phyloP scores from a whole-genome alignment of 2,797 vertebrate species.

The Decapterus maruadsi region DNA sequence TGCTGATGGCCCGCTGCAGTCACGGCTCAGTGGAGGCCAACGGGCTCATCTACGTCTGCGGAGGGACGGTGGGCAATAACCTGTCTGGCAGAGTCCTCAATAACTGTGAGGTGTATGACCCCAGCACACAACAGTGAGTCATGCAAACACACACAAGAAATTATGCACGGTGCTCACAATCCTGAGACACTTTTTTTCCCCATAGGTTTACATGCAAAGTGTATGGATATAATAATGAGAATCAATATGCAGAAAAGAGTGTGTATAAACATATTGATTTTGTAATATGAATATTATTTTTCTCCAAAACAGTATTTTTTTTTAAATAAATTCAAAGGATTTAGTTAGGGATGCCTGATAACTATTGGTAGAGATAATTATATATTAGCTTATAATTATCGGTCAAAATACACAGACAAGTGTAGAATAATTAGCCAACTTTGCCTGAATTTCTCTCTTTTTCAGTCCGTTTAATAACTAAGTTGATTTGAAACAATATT shows the following conservation, averaged over 20 bases:
- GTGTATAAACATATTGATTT: not conserved
- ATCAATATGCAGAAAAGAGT: not conserved
- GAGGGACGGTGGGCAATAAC: slow-evolving; percentile 96
- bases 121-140: slow-evolving; percentile 93
- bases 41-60: slow-evolving; percentile 96
- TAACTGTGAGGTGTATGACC: slow-evolving; percentile 97
- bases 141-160: not conserved
- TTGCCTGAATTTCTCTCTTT: too few species aligned
- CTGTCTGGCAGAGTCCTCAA: slow-evolving; percentile 94
- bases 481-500: too few species aligned
- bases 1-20: slow-evolving; percentile 96
- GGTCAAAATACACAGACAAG: too few species aligned
- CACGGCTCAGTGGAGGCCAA: slow-evolving; percentile 95
- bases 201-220: not conserved
- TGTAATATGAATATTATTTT: too few species aligned
- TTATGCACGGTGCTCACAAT: not conserved
- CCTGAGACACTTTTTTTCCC: too few species aligned
- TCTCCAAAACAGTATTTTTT: not conserved
- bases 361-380: too few species aligned
- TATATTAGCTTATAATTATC: too few species aligned
- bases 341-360: too few species aligned
- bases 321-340: too few species aligned
- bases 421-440: too few species aligned
- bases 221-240: not conserved
- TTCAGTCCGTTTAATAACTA: too few species aligned